Percentiles rank a stretch among this genome's conserved stretches.
Conservation (phyloP, 2,113 vertebrate species). For the Triplophysa dalaica region DNA sequence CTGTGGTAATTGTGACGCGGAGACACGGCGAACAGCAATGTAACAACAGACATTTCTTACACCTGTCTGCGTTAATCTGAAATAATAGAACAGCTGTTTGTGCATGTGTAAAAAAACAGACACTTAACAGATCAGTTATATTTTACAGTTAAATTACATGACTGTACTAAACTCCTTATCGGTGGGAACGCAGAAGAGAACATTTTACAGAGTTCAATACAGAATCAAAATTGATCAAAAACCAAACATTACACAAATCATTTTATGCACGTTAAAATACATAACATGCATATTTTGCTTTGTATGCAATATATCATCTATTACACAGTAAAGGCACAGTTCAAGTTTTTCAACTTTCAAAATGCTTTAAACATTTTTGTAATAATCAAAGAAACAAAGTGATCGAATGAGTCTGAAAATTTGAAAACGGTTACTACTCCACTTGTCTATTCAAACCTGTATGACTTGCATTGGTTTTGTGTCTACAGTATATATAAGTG, state of each 20-base stretch:
- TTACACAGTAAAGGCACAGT: too few species aligned
- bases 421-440: too few species aligned
- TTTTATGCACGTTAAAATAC: neutral
- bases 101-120: neutral
- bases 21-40: neutral
- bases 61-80: neutral
- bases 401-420: too few species aligned
- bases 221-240: neutral
- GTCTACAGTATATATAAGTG: too few species aligned
- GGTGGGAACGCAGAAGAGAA: too few species aligned
- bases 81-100: neutral
- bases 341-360: too few species aligned
- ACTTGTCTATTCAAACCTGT: too few species aligned
- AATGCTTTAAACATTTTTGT: too few species aligned
- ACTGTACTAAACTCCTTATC: too few species aligned
- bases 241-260: neutral
- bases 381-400: too few species aligned
- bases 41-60: neutral
- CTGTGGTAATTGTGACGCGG: neutral
- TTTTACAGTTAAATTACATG: neutral
- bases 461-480: too few species aligned
- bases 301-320: too few species aligned
- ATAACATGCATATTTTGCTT: neutral
- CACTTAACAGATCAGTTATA: neutral
- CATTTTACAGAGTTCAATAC: neutral